Evolutionary conservation across 2,797 vertebrate genomes (phyloP), one percentile per base, ranked within the genome.

Genomic region (Molossus molossus): DNA sequence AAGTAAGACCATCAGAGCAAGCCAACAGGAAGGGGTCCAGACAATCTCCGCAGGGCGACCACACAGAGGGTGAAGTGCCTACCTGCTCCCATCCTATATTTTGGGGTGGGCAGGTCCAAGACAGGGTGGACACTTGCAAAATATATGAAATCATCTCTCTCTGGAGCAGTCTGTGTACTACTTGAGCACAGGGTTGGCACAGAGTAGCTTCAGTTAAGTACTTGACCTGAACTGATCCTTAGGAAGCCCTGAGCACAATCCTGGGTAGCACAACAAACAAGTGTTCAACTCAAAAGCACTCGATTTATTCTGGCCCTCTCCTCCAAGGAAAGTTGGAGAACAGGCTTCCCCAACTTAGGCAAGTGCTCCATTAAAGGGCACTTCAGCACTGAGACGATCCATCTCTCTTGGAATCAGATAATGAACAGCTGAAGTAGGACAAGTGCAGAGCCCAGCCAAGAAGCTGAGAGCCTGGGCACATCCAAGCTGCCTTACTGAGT

Each of bases 191-290:
- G 45, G 97, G 94, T 90, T 97, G 45, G 92, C 94, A 91, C 97
- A 96, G 90, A 99, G 98, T 0, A 98, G 98, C 55, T 99, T 99
- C 0, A 99, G 99, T 96, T 96, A 99, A 99, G 0, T 99, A 99
- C 0, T 99, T 99, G 96, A 99, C 99, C 33, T 99, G 98, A n/a
- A 99, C 98, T 98, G 98, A 95, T 93, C 97, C 87, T 97, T 96
- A 76, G 97, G 97, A 90, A 97, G 98, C 92, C 94, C 99, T 98
- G 88, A 96, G 98, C 95, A 97, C 97, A 29, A 20, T 6, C 14
- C 0, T 15, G 33, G 65, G 29, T 23, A 55, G 55, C 69, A 21
- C 13, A 6, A 18, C 8, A 57, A 65, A 37, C 72, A 73, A 58
- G 62, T 3, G 3, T 15, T 25, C 50, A 27, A n/a, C 40, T n/a